Percentiles rank a stretch among this genome's conserved stretches.
Evolutionary conservation across 2,888 invertebrate species (phyloP).

Genomic region (Cactoblastis cactorum): DNA sequence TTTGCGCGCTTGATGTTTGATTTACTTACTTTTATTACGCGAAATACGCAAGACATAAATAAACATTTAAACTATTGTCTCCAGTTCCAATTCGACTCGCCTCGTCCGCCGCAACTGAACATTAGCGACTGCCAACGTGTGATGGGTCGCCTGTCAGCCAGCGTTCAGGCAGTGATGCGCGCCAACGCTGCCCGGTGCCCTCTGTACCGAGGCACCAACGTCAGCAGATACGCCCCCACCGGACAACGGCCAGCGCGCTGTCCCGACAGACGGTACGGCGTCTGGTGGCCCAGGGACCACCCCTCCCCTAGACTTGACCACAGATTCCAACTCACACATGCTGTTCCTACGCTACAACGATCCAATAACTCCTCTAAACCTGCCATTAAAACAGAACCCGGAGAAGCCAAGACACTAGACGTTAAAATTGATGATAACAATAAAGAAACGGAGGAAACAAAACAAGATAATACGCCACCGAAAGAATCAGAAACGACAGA

Average conservation of each 20-base stretch:
- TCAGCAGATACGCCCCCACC: slow-evolving; percentile 65
- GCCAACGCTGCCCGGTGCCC: slow-evolving; percentile 56
- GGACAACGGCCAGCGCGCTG: slow-evolving; percentile 53
- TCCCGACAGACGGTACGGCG: slow-evolving; percentile 52
- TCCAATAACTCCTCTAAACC: slow-evolving; percentile 18
- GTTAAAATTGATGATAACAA: slow-evolving; percentile 26
- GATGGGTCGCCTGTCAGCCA: slow-evolving; percentile 58
- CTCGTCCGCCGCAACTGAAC: slow-evolving; percentile 49
- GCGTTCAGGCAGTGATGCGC: slow-evolving; percentile 60
- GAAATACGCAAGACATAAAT: too few species aligned
- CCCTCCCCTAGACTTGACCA: slow-evolving; percentile 48
- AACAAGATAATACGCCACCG: slow-evolving; percentile 28
- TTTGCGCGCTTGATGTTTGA: too few species aligned
- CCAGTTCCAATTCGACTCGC: slow-evolving; percentile 68
- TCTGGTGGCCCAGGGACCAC: slow-evolving; percentile 64
- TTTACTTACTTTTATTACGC: too few species aligned
- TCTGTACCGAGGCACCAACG: slow-evolving; percentile 64
- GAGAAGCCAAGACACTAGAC: slow-evolving; percentile 29
- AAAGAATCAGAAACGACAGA: slow-evolving; percentile 33
- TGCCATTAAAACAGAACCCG: slow-evolving; percentile 27
- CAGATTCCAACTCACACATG: slow-evolving; percentile 41
- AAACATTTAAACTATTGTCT: slow-evolving; percentile 15
- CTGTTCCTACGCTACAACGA: slow-evolving; percentile 20
- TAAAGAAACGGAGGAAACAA: slow-evolving; percentile 25
- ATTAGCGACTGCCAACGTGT: slow-evolving; percentile 53